These are phyloP conservation scores for Aptenodytes patagonicus DNA, from an alignment of 2,113 vertebrate genomes.

Conservation along the genomic window DNA sequence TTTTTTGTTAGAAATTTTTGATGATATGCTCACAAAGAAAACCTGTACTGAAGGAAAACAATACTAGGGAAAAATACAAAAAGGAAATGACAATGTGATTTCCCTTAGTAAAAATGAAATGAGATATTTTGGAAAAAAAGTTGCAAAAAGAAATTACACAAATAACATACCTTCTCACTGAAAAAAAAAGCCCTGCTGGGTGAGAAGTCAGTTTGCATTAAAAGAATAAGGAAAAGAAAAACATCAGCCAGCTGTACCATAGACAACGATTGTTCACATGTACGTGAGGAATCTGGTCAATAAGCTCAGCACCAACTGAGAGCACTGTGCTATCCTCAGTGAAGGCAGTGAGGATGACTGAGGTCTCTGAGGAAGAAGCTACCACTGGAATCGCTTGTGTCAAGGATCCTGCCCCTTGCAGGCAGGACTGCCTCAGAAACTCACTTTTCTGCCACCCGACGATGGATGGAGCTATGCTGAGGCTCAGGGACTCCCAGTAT, in stretches of 20 bases:
- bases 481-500: background rate
- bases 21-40: background rate
- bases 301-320: background rate
- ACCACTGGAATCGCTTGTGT: background rate
- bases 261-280: background rate
- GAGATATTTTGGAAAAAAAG: background rate
- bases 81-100: background rate
- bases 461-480: background rate
- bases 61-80: background rate
- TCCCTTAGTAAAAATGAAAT: background rate
- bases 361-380: background rate
- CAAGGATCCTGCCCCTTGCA: background rate
- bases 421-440: background rate
- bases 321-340: background rate
- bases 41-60: background rate
- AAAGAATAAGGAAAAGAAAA: background rate
- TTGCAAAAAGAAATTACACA: background rate
- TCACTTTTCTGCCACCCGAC: background rate
- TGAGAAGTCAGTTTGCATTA: background rate
- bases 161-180: background rate
- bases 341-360: background rate
- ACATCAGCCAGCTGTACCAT: background rate
- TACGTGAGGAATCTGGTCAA: background rate
- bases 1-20: background rate
- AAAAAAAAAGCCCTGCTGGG: background rate